Base-by-base conservation (phyloP, 2,113 vertebrate species). In the Peucedramus taeniatus region DNA sequence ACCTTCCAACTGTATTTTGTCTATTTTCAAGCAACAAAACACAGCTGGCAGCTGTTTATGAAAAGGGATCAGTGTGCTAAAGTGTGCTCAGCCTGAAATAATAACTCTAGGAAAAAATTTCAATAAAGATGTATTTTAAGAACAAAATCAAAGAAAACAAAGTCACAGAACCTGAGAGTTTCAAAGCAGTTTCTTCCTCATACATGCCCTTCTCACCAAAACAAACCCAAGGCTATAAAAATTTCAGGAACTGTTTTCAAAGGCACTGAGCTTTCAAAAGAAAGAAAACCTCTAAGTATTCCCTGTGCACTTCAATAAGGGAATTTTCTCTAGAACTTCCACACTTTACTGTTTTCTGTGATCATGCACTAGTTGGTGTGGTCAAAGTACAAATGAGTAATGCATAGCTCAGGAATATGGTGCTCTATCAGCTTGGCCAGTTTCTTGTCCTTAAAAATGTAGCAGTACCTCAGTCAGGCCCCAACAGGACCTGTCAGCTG, bases 401-500 rank as follows among this genome's bases (percentile, higher is more conserved):
- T 87, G 21, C 93, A 74, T 40, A 98, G 98, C 77, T 98, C 97
- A 47, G 97, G 95, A 19, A 98, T 90, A 7, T 97, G 93, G 69
- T 85, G 90, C 85, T 97, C 74, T 47, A 97, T 97, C 45, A 98
- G 97, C 78, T 98, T 95, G 21, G 96, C 78, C 54, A 98, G 79
- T 45, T 98, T 97, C 21, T 97, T 96, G 77, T 98, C 97, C 97
- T 97, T 98, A 96, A 98, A 98, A 80, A 97, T 91, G 3, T 97
- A 97, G 42, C 98, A 98, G 72, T 97, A 98, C 83, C 97, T 97
- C 90, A 98, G 91, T 74, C 96, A 98, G 63, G 97, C 85, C 61
- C 92, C 97, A 50, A 72, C 81, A 51, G 63, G 59, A 79, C 78
- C 85, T 3, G 6, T 33, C 49, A 66, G 60, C 66, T 76, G 72